Percentiles rank a stretch among this genome's conserved stretches.
Conservation (phyloP, 2,113 vertebrate genomes). For the Tachysurus fulvidraco region DNA sequence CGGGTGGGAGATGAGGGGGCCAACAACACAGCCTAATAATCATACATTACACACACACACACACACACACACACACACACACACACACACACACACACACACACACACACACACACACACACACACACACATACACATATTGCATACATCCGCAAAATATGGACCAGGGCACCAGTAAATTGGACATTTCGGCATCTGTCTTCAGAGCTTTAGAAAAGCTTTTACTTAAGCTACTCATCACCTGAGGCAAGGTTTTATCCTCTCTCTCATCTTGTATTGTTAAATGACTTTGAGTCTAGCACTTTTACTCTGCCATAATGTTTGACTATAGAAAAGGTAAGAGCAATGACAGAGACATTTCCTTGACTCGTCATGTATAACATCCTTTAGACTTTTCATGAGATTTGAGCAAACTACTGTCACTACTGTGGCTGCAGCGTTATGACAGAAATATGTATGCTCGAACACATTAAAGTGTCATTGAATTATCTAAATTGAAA, state of each 20-base stretch:
- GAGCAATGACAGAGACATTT: background rate
- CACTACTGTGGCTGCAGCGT: background rate
- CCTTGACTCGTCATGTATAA: background rate
- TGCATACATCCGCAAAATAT: slow-evolving; percentile 56
- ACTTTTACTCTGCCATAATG: background rate
- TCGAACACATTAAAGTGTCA: background rate
- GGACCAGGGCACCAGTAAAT: slow-evolving; percentile 54
- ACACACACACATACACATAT: slow-evolving; percentile 41
- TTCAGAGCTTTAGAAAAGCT: slow-evolving; percentile 16
- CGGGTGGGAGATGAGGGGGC: slow-evolving; percentile 14
- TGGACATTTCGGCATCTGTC: slow-evolving; percentile 22
- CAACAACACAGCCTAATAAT: slow-evolving; percentile 54
- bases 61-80: slow-evolving; percentile 42
- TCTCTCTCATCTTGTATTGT: background rate
- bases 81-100: slow-evolving; percentile 46
- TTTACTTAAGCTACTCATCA: slow-evolving; percentile 47
- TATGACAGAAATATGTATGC: background rate
- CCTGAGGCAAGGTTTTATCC: slow-evolving; percentile 37
- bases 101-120: slow-evolving; percentile 46
- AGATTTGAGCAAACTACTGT: background rate
- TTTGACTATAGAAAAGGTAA: background rate
- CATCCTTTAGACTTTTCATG: background rate
- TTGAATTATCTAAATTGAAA: too few relatives aligned
- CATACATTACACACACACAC: slow-evolving; percentile 48
- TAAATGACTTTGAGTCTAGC: background rate